A percentile compares a stretch with the other conserved stretches of the same genome.
These are phyloP conservation scores for Butorides virescens DNA, from an alignment of 2,113 vertebrate species.

Conservation along the genomic window DNA sequence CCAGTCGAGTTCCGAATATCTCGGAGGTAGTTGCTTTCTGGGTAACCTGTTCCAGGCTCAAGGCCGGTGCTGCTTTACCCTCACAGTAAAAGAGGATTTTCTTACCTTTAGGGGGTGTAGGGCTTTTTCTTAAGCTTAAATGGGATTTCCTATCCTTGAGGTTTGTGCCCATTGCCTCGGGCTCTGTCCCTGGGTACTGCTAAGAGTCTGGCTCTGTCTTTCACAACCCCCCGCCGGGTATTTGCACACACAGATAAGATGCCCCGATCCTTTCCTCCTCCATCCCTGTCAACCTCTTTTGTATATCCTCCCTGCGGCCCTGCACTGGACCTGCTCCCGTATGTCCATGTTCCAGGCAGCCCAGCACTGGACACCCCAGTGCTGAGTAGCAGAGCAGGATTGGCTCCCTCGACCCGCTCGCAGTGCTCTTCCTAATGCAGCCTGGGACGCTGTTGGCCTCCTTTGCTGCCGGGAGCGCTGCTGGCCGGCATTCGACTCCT, in stretches of 20 bases:
- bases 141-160: not conserved
- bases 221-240: fast-evolving
- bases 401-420: fast-evolving
- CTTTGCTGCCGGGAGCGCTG: not conserved
- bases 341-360: not conserved
- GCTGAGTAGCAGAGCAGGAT: not conserved
- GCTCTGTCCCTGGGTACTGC: not conserved
- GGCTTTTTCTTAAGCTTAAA: not conserved
- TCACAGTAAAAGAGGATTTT: not conserved
- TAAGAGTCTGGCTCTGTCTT: not conserved
- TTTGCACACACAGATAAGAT: no score
- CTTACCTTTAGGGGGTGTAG: not conserved
- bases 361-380: not conserved
- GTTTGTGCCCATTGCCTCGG: not conserved
- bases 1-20: not conserved
- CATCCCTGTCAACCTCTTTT: not conserved
- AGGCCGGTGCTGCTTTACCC: not conserved
- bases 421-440: not conserved
- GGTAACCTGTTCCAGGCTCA: no score
- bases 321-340: no score
- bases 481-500: not conserved
- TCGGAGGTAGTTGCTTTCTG: not conserved
- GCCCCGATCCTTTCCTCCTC: not conserved
- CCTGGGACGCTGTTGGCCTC: not conserved
- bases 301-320: not conserved